Evolutionary conservation across 2,888 invertebrate species (phyloP), one percentile per base, ranked within the genome.

Genomic region (Ophion costatus): DNA sequence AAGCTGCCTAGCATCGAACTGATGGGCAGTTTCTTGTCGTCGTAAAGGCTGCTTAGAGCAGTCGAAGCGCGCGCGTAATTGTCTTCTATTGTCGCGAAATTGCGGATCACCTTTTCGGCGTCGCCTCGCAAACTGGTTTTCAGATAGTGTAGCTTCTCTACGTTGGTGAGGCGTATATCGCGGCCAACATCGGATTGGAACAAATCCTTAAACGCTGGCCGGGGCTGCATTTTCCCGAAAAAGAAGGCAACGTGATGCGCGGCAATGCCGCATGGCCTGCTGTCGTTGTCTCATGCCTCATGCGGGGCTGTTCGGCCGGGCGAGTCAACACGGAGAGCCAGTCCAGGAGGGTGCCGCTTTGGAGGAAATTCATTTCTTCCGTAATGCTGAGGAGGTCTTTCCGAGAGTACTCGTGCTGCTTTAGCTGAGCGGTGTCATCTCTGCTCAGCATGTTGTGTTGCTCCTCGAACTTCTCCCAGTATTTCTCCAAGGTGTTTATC

Each of bases 131-230:
- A 1, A 11, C 61, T 22, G 11, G 22, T 11, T 24, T 24, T 22
- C n/a, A 61, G 22, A 67, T 69, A 24, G 56, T 17, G 45, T 70
- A 66, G 1, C 17, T 3, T 51, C 80, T 61, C 78, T 79, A 78
- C 0, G 63, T 70, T 5, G 78, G 70, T 0, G 79, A 17, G 17
- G 79, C 67, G 22, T 51, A 11, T 3, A 82, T 20, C 2, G 79
- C 56, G 9, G 78, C 75, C 86, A 89, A 87, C 75, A 93, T 92
- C 0, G 87, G 1, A 0, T 10, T 14, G 11, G 59, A 59, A 59
- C 20, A 59, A 5, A 9, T 59, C 22, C 59, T 20, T 59, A 14
- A 20, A 59, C 10, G 20, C 5, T 2, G 20, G n/a, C 20, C 59
- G 20, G 59, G 22, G n/a, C 10, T 14, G 20, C 5, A 59, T 9